Conservation (phyloP, 2,797 vertebrate species). For the Buceros bicornis region DNA sequence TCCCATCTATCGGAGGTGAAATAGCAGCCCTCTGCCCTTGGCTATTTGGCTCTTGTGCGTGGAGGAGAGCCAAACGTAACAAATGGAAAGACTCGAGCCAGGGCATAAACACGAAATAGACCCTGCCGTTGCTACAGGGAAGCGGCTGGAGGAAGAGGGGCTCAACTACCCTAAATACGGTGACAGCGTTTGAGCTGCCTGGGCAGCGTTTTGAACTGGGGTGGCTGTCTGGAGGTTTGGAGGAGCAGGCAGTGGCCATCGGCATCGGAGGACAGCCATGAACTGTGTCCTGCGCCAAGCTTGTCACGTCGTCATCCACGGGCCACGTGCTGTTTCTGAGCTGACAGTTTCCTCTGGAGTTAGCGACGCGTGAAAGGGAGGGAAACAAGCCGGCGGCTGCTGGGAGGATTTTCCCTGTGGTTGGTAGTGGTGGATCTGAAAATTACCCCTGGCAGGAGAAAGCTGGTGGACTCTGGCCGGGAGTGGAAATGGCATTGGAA, state of each 20-base stretch:
- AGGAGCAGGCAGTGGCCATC: background rate
- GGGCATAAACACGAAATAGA: conserved; percentile 38
- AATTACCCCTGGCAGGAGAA: background rate
- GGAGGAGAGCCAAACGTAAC: conserved; percentile 17
- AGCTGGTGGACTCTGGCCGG: background rate
- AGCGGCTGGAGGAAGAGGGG: background rate
- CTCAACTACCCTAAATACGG: background rate
- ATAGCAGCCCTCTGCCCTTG: conserved; percentile 54
- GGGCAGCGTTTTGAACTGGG: background rate
- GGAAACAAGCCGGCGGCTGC: background rate
- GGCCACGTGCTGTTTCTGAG: background rate
- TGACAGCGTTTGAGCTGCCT: background rate
- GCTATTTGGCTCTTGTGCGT: background rate
- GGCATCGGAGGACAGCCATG: background rate
- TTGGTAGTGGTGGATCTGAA: background rate
- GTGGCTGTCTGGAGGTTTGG: background rate
- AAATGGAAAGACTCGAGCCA: conserved; percentile 19
- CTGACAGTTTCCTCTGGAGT: background rate
- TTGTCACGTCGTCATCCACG: background rate
- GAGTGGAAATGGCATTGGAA: background rate
- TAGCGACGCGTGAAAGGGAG: background rate
- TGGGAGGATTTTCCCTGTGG: background rate
- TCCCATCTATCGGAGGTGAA: conserved; percentile 50
- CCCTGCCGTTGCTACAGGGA: background rate
- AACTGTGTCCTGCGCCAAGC: background rate